Percentiles rank a stretch among this genome's conserved stretches.
These are phyloP conservation scores for Notamacropus eugenii DNA, from an alignment of 2,797 vertebrate species.

Conservation along the genomic window DNA sequence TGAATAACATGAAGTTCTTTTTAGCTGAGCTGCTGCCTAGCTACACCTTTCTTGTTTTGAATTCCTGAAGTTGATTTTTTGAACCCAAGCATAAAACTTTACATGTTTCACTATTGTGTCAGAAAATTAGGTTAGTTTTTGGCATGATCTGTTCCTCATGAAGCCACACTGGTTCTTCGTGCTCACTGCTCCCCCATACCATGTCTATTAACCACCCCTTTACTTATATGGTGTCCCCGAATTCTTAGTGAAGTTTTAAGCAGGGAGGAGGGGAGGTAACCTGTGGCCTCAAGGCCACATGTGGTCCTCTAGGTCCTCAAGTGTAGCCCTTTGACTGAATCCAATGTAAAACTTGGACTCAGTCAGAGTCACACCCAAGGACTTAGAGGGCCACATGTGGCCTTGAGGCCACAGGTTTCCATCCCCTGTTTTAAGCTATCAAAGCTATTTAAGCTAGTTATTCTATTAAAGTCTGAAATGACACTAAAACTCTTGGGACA, in stretches of 20 bases:
- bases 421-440: too few relatives aligned
- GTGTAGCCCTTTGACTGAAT: too few relatives aligned
- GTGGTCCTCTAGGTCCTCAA: too few relatives aligned
- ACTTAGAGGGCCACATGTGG: too few relatives aligned
- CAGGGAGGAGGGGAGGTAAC: too few relatives aligned
- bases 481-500: background rate
- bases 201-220: background rate
- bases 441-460: background rate
- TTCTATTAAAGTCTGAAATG: background rate
- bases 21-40: background rate
- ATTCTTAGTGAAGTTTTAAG: background rate
- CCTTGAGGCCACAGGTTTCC: too few relatives aligned
- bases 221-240: background rate
- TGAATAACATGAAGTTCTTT: background rate
- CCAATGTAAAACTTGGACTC: too few relatives aligned
- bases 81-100: background rate
- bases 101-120: background rate
- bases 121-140: background rate
- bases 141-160: background rate
- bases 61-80: background rate
- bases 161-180: background rate
- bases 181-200: background rate
- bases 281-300: too few relatives aligned
- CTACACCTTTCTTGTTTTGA: background rate
- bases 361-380: too few relatives aligned